phyloP scores from a whole-genome alignment of 2,888 invertebrate genomes.

The Phyllotreta striolata region DNA sequence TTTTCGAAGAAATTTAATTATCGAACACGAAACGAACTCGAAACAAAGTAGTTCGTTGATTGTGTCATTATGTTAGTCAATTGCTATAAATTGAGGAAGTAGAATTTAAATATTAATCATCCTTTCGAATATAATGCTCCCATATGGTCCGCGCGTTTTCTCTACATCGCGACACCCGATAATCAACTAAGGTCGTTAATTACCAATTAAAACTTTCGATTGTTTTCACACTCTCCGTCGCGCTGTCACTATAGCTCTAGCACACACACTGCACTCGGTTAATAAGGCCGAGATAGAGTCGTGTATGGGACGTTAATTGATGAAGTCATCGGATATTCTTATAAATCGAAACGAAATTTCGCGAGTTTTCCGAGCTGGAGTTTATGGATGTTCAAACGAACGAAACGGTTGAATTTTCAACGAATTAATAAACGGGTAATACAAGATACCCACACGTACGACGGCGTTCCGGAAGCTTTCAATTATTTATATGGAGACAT shows the following conservation, averaged over 20 bases:
- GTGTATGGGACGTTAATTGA: slow-evolving; percentile 1
- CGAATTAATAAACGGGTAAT: slow-evolving; percentile 48
- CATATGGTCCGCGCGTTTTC: slow-evolving; percentile 35
- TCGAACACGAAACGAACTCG: too few species aligned
- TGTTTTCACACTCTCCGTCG: slow-evolving; percentile 33
- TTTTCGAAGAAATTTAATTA: slow-evolving; percentile 11
- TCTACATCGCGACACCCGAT: slow-evolving; percentile 27
- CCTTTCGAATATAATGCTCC: slow-evolving; percentile 39
- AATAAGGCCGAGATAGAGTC: slow-evolving; percentile 12
- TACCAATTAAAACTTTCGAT: slow-evolving; percentile 43
- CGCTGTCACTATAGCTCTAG: slow-evolving; percentile 30
- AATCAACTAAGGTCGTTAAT: slow-evolving; percentile 44
- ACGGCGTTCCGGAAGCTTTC: slow-evolving; percentile 50
- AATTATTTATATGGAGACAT: slow-evolving; percentile 55
- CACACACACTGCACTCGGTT: slow-evolving; percentile 19
- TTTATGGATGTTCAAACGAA: too few species aligned
- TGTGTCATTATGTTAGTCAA: slow-evolving; percentile 30
- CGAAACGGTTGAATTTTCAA: slow-evolving; percentile 37
- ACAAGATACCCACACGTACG: slow-evolving; percentile 44
- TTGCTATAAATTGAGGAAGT: slow-evolving; percentile 40
- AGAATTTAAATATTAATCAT: slow-evolving; percentile 41
- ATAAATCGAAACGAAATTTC: neutral
- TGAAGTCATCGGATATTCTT: slow-evolving; percentile 3
- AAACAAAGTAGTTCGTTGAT: slow-evolving; percentile 14
- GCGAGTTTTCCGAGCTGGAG: too few species aligned